These are phyloP conservation scores for Eutolmus rufibarbis DNA, from an alignment of 2,888 invertebrate species.

Conservation along the genomic window DNA sequence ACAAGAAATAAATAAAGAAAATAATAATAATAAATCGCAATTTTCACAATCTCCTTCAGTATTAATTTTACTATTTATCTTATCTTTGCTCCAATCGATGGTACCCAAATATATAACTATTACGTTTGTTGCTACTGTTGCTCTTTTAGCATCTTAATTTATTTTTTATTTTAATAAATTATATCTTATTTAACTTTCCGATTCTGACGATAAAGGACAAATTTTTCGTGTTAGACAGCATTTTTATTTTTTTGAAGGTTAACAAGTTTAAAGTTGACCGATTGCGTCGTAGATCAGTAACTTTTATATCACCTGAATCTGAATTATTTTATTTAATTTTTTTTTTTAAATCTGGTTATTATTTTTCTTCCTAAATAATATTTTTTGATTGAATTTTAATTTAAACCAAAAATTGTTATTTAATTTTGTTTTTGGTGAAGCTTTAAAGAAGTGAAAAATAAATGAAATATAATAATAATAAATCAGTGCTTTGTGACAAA, in stretches of 20 bases:
- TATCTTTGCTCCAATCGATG: too few species aligned
- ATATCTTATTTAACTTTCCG: not conserved
- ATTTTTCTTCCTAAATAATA: too few species aligned
- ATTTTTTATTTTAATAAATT: too few species aligned
- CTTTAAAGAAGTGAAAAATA: too few species aligned
- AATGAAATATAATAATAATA: not conserved
- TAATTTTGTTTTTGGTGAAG: too few species aligned
- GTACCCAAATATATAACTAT: too few species aligned
- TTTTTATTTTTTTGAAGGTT: slow-evolving; percentile 28
- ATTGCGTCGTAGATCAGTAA: slow-evolving; percentile 16
- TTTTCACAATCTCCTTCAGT: not conserved
- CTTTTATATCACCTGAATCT: not conserved
- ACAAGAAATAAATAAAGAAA: too few species aligned
- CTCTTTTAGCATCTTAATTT: too few species aligned
- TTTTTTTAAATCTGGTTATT: not conserved
- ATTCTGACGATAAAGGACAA: not conserved
- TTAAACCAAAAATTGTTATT: too few species aligned
- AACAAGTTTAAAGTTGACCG: slow-evolving; percentile 28
- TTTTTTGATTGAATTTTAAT: too few species aligned
- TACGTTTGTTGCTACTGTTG: too few species aligned
- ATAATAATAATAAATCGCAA: too few species aligned
- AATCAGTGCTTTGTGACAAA: not conserved
- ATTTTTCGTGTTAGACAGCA: not conserved
- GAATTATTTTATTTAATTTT: not conserved
- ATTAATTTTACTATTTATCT: not conserved